Base-by-base conservation (phyloP, 2,888 invertebrate species). In the Eumacrocentrus americanus region DNA sequence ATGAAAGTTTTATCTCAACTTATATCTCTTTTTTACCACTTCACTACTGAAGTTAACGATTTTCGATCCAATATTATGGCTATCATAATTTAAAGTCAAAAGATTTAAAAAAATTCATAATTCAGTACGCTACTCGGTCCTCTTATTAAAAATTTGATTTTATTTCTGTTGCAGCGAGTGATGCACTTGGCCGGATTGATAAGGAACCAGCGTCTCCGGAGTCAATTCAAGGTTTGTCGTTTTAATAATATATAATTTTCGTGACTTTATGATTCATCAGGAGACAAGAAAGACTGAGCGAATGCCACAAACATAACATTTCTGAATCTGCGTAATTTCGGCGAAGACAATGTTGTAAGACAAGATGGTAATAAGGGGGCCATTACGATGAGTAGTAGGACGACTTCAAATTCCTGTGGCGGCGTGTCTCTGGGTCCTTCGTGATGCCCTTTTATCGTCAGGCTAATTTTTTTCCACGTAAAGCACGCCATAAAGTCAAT, bases 131-230 rank as follows among this genome's bases (percentile, higher is more conserved):
- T 9, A n/a, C 23, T 44, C 44, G 16, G 25, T 11, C 22, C 7
- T n/a, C n/a, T n/a, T n/a, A n/a, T n/a, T n/a, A n/a, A n/a, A n/a
- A 9, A 29, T 29, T 29, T 29, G 29, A 29, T 29, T 29, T 29
- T 29, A 6, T 77, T 76, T 81, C 73, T 81, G 75, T 84, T 84
- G 47, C 82, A 85, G 83, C 82, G 72, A 85, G 85, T 76, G 83
- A 84, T 68, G 85, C 77, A 80, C 85, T 81, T 82, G 89, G 84
- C 78, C 83, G 86, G 71, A 81, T 90, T 77, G 89, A 91, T 78
- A 90, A 91, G 82, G 89, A 91, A 72, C 91, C 91, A 65, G 89
- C 90, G 74, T 91, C 91, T 74, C 89, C 91, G 69, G 80, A 80
- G 70, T 80, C 79, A 61, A 71, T 78, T 67, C 78, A 78, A 71